phyloP scores from a whole-genome alignment of 1,140 invertebrate species.

The Drosophila kepulauana region DNA sequence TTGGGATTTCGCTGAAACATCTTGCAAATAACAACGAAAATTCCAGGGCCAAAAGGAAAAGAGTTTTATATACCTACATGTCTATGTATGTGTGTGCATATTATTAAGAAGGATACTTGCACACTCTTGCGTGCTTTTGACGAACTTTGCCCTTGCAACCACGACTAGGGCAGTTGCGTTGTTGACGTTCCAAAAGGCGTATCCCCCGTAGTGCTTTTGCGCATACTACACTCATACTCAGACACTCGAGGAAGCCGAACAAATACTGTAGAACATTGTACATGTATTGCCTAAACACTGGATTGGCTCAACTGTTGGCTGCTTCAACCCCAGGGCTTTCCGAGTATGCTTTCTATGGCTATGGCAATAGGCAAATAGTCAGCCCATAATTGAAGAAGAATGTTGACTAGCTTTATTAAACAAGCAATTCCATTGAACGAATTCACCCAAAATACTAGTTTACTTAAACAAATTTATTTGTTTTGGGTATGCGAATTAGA shows the following conservation, averaged over 20 bases:
- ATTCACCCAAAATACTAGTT: slow-evolving; percentile 2
- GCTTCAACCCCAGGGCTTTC: slow-evolving; percentile 65
- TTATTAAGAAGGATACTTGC: slow-evolving; percentile 29
- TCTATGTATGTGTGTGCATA: slow-evolving; percentile 1
- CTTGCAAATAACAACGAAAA: slow-evolving; percentile 74
- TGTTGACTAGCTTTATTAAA: slow-evolving; percentile 16
- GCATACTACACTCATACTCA: slow-evolving; percentile 52
- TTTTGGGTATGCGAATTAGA: not conserved
- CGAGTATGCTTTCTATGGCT: slow-evolving; percentile 17
- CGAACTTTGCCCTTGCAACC: slow-evolving; percentile 42
- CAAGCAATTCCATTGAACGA: not conserved
- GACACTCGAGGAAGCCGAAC: slow-evolving; percentile 13
- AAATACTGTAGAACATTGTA: slow-evolving; percentile 35
- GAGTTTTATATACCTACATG: slow-evolving; percentile 45
- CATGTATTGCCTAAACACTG: slow-evolving; percentile 63
- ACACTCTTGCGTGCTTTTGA: slow-evolving; percentile 15
- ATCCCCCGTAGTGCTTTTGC: slow-evolving; percentile 63
- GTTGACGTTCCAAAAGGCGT: slow-evolving; percentile 63
- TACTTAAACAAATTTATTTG: not conserved
- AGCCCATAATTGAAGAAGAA: slow-evolving; percentile 47
- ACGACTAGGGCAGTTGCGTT: slow-evolving; percentile 49
- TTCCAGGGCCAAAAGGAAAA: slow-evolving; percentile 66
- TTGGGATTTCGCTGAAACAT: slow-evolving; percentile 67
- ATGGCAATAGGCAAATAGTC: slow-evolving; percentile 30
- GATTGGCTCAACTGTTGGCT: slow-evolving; percentile 63